Conservation (phyloP, 2,888 invertebrate genomes). For the Microctonus brassicae region DNA sequence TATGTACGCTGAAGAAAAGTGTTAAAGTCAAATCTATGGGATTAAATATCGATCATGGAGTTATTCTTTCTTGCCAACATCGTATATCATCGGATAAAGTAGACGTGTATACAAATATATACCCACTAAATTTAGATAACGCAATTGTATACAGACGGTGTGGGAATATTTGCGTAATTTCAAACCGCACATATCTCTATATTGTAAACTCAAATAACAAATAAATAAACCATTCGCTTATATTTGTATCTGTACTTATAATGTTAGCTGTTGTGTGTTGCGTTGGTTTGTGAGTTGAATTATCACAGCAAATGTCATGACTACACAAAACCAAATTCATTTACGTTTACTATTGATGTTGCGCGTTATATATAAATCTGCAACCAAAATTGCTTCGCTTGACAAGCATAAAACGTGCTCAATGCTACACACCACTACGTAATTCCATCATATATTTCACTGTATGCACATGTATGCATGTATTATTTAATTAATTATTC, state of each 20-base stretch:
- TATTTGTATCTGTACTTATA: neutral
- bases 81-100: conserved; percentile 20
- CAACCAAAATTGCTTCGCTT: conserved; percentile 8
- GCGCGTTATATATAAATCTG: neutral
- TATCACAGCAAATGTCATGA: neutral
- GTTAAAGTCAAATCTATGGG: conserved; percentile 21
- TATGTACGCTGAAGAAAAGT: neutral
- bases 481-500: conserved; percentile 20
- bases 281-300: neutral
- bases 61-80: conserved; percentile 1
- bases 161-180: neutral
- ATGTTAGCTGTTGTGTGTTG: neutral
- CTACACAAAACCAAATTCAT: conserved; percentile 10
- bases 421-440: neutral
- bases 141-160: neutral
- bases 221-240: neutral
- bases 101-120: neutral
- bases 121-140: neutral
- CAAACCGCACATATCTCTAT: neutral
- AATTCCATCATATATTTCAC: neutral
- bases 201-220: conserved; percentile 8
- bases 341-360: conserved; percentile 3
- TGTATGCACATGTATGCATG: neutral
- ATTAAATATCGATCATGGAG: conserved; percentile 23
- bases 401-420: conserved; percentile 16